phyloP scores from a whole-genome alignment of 37 sponge, comb jelly and placozoan genomes.

The Crambe crambe region DNA sequence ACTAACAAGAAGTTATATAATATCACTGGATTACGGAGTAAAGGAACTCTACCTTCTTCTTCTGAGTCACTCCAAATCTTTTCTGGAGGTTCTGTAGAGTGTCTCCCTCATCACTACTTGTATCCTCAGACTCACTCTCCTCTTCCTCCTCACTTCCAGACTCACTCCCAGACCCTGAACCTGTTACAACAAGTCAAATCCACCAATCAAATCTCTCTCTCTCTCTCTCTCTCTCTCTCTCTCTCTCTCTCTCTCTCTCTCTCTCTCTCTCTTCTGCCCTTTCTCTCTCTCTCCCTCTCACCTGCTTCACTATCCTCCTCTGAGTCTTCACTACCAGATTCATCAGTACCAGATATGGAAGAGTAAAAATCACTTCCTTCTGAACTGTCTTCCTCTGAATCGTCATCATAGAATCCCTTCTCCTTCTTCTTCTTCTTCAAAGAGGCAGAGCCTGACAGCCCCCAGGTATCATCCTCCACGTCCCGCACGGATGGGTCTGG shows the following conservation, averaged over 20 bases:
- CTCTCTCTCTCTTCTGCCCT: slow-evolving; percentile 24
- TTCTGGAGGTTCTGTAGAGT: slow-evolving; percentile 58
- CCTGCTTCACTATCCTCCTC: slow-evolving; percentile 35
- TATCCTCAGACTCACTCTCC: slow-evolving; percentile 54
- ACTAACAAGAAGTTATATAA: neutral
- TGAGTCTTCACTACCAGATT: slow-evolving; percentile 69
- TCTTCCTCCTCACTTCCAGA: slow-evolving; percentile 29
- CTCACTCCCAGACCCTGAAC: slow-evolving; percentile 23
- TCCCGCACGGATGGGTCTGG: slow-evolving; percentile 91
- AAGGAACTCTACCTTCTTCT: neutral
- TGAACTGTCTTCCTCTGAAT: slow-evolving; percentile 35
- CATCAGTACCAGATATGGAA: slow-evolving; percentile 62
- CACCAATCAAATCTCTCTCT: no score
- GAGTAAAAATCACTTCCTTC: slow-evolving; percentile 65
- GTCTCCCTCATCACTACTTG: slow-evolving; percentile 50
- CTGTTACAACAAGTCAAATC: no score
- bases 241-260: slow-evolving; percentile 16
- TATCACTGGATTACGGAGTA: neutral
- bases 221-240: slow-evolving; percentile 32
- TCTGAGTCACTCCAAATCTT: slow-evolving; percentile 38
- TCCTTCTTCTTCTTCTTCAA: slow-evolving; percentile 43
- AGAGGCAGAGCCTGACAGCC: slow-evolving; percentile 1
- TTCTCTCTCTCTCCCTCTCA: slow-evolving; percentile 12
- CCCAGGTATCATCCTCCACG: slow-evolving; percentile 62
- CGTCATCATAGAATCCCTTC: slow-evolving; percentile 32